Evolutionary conservation across 1,140 invertebrate species (phyloP).

Genomic region (Aphelinus atriplicis): DNA sequence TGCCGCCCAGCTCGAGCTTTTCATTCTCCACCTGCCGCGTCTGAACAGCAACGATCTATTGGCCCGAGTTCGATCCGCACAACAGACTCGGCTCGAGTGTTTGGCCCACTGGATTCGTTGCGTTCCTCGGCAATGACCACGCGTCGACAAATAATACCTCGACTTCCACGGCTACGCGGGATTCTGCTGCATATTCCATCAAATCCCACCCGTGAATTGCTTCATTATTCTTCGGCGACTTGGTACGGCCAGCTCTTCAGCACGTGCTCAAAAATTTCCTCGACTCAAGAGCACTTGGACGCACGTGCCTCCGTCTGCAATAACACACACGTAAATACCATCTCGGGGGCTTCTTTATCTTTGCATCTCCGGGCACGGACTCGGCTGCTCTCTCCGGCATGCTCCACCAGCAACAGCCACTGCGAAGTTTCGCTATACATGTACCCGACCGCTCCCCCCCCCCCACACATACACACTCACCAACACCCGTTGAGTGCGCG

Average conservation of each 20-base stretch:
- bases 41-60: no score
- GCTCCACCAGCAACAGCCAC: background rate
- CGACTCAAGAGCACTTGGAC: conserved; percentile 3
- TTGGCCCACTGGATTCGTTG: no score
- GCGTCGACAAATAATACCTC: background rate
- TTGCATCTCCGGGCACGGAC: background rate
- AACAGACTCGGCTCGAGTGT: no score
- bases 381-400: background rate
- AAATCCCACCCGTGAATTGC: background rate
- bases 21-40: background rate
- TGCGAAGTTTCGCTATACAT: background rate
- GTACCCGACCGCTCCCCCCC: background rate
- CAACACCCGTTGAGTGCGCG: background rate
- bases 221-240: no score
- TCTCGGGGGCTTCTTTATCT: conserved; percentile 15
- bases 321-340: conserved; percentile 7
- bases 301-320: background rate
- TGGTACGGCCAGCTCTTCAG: background rate
- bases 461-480: background rate
- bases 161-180: background rate
- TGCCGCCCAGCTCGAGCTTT: background rate
- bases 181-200: conserved; percentile 1
- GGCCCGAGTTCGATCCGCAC: background rate
- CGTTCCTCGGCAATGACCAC: no score
- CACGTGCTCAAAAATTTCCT: background rate